Conservation (phyloP, 2,797 vertebrate genomes). For the Acrocephalus scirpaceus region DNA sequence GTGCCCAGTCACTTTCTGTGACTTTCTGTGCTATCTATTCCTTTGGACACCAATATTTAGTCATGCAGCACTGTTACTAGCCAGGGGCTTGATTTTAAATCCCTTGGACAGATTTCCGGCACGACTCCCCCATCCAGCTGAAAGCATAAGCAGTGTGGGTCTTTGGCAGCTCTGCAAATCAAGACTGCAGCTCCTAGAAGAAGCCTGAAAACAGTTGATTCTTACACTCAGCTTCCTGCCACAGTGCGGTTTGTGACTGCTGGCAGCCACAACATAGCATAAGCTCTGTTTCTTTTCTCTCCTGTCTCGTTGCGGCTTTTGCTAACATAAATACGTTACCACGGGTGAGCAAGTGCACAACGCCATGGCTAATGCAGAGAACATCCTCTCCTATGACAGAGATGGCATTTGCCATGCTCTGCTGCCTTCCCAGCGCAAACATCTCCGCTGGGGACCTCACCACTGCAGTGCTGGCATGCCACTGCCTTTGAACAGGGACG, state of each 20-base stretch:
- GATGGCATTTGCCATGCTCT: neutral
- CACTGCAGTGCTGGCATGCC: neutral
- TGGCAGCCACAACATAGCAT: constrained; percentile 25
- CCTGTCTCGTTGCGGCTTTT: neutral
- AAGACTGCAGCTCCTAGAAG: neutral
- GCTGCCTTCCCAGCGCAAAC: neutral
- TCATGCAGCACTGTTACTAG: neutral
- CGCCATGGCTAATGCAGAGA: neutral
- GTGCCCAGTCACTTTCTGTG: neutral
- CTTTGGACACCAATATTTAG: neutral
- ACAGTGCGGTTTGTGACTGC: neutral
- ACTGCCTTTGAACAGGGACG: neutral
- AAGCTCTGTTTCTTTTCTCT: neutral
- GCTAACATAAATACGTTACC: neutral
- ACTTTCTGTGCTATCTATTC: neutral
- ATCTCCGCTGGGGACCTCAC: neutral
- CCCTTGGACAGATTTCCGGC: neutral
- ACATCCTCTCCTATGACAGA: neutral
- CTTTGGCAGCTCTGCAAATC: constrained; percentile 45
- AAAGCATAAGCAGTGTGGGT: neutral
- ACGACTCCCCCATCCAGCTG: neutral
- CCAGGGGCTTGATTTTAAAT: neutral
- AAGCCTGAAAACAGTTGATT: constrained; percentile 40
- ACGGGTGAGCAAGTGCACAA: neutral
- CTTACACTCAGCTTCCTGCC: constrained; percentile 21